These are phyloP conservation scores for Aepyceros melampus DNA, from an alignment of 2,113 vertebrate genomes.

Conservation along the genomic window DNA sequence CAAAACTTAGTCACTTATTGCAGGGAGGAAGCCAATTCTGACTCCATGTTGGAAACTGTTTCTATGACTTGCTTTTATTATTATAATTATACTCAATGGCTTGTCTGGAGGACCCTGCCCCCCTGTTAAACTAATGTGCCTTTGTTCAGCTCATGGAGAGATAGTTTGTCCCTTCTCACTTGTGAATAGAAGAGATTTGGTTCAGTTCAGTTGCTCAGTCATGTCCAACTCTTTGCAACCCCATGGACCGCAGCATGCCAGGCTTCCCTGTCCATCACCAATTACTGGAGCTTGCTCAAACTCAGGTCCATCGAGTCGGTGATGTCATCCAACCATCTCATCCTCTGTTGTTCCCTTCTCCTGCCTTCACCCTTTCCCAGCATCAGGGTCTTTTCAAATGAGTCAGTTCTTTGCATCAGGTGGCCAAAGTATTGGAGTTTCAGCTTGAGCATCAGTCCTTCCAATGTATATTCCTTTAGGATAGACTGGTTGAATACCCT, in stretches of 20 bases:
- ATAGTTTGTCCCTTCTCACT: not conserved
- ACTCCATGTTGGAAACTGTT: not conserved
- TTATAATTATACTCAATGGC: not conserved
- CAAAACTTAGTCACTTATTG: not conserved
- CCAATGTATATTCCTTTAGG: not conserved
- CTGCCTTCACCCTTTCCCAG: not conserved
- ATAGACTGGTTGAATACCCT: not conserved
- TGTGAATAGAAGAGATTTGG: not conserved
- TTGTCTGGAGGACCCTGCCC: not conserved
- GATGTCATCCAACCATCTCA: not conserved
- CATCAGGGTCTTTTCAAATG: not conserved
- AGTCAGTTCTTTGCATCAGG: not conserved
- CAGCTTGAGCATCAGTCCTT: not conserved
- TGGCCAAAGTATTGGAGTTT: not conserved
- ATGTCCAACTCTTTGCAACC: not conserved
- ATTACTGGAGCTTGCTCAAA: not conserved
- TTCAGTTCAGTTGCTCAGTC: not conserved
- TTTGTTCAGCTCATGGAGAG: not conserved
- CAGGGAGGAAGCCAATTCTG: not conserved
- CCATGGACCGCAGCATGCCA: not conserved
- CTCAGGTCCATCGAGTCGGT: not conserved
- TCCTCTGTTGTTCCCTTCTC: not conserved
- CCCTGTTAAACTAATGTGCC: not conserved
- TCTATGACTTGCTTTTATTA: not conserved
- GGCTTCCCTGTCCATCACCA: not conserved